phyloP scores from a whole-genome alignment of 2,797 vertebrate species.

The Pampus argenteus region DNA sequence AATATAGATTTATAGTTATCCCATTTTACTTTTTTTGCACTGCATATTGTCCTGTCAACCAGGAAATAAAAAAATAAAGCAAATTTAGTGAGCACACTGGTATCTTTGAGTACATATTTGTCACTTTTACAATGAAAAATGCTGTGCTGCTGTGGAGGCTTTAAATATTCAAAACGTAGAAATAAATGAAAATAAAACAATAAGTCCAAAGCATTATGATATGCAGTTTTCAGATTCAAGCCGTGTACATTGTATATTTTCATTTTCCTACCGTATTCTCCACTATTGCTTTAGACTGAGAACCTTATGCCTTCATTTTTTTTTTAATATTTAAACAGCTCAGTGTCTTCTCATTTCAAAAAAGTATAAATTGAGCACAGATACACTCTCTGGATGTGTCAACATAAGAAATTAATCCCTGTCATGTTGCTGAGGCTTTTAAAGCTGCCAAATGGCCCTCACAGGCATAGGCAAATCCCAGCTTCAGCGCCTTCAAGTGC shows the following conservation, averaged over 20 bases:
- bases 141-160: too few species aligned
- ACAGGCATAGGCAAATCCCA: slow-evolving; percentile 49
- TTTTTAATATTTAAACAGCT: slow-evolving; percentile 28
- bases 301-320: not conserved
- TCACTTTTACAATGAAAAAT: too few species aligned
- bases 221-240: not conserved
- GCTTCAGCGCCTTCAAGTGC: slow-evolving; percentile 40
- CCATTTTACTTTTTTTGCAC: not conserved
- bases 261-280: not conserved
- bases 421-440: slow-evolving; percentile 38
- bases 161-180: not conserved
- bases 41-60: too few species aligned
- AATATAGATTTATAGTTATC: too few species aligned
- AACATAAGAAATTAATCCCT: slow-evolving; percentile 61
- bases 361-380: slow-evolving; percentile 7
- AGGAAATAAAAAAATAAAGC: not conserved
- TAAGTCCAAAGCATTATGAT: not conserved
- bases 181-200: not conserved
- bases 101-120: not conserved
- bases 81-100: not conserved
- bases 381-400: slow-evolving; percentile 31
- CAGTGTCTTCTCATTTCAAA: slow-evolving; percentile 44
- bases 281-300: not conserved
- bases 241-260: not conserved
- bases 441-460: slow-evolving; percentile 61